A percentile compares a stretch with the other conserved stretches of the same genome.
Evolutionary conservation across 2,888 invertebrate species (phyloP).

Genomic region (Tetragnatha montana): DNA sequence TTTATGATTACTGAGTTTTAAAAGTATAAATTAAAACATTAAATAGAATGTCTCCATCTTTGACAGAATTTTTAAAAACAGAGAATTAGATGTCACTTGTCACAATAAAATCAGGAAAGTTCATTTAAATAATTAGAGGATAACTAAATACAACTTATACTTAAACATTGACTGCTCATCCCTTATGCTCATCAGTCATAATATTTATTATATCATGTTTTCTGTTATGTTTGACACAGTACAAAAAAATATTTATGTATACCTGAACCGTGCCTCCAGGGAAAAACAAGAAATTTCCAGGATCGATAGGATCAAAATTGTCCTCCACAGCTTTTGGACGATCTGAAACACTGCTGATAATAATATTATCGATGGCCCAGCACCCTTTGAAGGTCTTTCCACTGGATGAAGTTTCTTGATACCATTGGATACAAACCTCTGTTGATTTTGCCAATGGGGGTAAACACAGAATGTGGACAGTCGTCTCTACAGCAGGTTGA

Average conservation of each 20-base stretch:
- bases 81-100: no score
- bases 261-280: conserved; percentile 77
- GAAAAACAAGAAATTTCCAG: conserved; percentile 77
- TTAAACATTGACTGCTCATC: no score
- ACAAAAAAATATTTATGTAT: conserved; percentile 21
- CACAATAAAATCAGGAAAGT: no score
- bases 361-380: conserved; percentile 77
- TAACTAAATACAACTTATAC: no score
- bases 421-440: conserved; percentile 75
- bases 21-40: no score
- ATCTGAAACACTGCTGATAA: conserved; percentile 75
- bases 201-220: no score
- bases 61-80: no score
- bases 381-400: conserved; percentile 73
- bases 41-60: no score
- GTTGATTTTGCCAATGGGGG: conserved; percentile 74
- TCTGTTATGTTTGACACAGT: no score
- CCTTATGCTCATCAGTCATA: no score
- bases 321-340: conserved; percentile 75
- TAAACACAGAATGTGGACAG: conserved; percentile 74
- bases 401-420: conserved; percentile 72
- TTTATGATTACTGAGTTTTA: no score
- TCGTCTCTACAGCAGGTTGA: conserved; percentile 63
- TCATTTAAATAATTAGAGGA: no score
- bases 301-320: conserved; percentile 76